Conservation (phyloP, 1,140 invertebrate genomes). For the Lepidotrigona ventralis region DNA sequence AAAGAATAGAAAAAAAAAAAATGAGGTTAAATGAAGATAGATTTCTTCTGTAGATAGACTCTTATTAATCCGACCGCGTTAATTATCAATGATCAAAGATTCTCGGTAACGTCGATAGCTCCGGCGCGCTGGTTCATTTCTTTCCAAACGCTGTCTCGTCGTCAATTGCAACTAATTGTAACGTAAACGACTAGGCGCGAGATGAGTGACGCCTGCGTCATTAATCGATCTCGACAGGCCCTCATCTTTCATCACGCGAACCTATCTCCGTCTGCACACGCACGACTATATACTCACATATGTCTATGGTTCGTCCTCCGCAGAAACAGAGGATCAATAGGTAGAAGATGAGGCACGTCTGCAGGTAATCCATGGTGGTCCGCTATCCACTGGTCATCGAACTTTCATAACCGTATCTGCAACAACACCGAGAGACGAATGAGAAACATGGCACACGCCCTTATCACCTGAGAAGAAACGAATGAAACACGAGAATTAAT, state of each 20-base stretch:
- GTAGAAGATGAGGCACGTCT: conserved; percentile 74
- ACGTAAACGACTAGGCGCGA: background rate
- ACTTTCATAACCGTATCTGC: conserved; percentile 78
- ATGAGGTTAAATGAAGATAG: background rate
- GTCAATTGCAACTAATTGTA: conserved; percentile 23
- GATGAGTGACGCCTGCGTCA: background rate
- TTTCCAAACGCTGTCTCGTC: background rate
- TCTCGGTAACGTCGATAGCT: background rate
- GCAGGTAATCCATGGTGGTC: conserved; percentile 76
- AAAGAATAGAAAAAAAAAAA: background rate
- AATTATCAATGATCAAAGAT: background rate
- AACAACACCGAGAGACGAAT: conserved; percentile 60
- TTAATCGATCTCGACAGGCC: background rate
- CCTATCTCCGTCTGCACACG: background rate
- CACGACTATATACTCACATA: conserved; percentile 73
- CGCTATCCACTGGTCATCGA: conserved; percentile 76
- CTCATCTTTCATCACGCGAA: background rate
- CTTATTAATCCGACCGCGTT: background rate
- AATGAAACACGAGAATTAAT: background rate
- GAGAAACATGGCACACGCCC: background rate
- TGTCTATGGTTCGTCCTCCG: conserved; percentile 76
- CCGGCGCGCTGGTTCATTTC: background rate
- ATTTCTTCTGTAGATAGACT: background rate
- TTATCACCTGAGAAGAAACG: too few species aligned
- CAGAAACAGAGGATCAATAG: conserved; percentile 71